Conservation (phyloP, 2,113 vertebrate genomes). For the Ciconia stormi region DNA sequence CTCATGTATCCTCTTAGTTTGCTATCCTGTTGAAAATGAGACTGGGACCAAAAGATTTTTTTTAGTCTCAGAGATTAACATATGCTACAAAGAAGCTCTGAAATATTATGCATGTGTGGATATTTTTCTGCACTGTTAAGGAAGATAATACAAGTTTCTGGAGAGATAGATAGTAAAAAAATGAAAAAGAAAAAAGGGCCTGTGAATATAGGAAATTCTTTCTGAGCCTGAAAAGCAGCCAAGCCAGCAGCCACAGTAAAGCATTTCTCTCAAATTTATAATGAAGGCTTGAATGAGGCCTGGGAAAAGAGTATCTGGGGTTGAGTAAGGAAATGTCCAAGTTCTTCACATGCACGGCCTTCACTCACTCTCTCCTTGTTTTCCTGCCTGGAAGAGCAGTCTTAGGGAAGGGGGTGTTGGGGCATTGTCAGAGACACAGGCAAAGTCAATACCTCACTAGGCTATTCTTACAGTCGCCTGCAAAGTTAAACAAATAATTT, state of each 20-base stretch:
- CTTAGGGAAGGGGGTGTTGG: neutral
- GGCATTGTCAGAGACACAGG: neutral
- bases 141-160: slow-evolving; percentile 2
- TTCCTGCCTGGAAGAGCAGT: neutral
- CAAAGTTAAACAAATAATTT: neutral
- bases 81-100: slow-evolving; percentile 16
- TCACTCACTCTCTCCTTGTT: neutral
- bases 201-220: neutral
- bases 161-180: neutral
- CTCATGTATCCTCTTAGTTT: slow-evolving; percentile 44
- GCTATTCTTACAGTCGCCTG: neutral
- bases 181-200: neutral
- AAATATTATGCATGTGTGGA: neutral
- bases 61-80: neutral
- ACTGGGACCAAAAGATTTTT: neutral
- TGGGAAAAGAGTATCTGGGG: slow-evolving; percentile 6
- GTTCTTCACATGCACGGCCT: neutral
- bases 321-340: neutral
- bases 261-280: neutral
- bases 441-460: neutral
- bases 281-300: neutral
- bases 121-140: slow-evolving; percentile 21
- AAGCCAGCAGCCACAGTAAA: neutral
- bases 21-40: slow-evolving; percentile 48
- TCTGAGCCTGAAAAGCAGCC: neutral